Conservation (phyloP, 2,113 vertebrate genomes). For the Ciconia stormi region DNA sequence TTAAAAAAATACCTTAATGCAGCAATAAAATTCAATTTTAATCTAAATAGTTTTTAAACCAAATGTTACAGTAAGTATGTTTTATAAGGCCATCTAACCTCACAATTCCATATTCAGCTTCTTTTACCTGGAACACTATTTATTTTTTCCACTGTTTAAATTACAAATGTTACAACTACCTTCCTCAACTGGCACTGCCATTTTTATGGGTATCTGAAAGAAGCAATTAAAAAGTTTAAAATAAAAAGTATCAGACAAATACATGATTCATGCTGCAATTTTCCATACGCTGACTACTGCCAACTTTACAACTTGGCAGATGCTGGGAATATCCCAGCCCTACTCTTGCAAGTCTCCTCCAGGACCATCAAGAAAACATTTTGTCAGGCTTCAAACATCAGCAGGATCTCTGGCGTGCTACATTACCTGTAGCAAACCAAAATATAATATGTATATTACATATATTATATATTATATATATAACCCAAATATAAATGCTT, state of each 20-base stretch:
- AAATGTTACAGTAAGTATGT: neutral
- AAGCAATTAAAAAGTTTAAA: constrained; percentile 13
- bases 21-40: neutral
- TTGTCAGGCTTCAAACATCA: neutral
- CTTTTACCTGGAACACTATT: neutral
- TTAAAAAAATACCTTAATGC: neutral
- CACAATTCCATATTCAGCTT: neutral
- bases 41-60: neutral
- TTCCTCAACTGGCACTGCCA: neutral
- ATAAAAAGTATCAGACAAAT: neutral
- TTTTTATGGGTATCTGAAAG: constrained; percentile 4
- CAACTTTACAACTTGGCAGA: neutral
- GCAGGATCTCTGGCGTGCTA: neutral
- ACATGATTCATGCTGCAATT: neutral
- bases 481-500: neutral
- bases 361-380: neutral
- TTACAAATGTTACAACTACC: neutral
- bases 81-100: neutral
- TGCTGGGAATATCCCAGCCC: neutral
- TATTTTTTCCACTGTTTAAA: neutral
- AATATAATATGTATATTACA: too few relatives aligned
- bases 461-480: too few relatives aligned
- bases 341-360: neutral
- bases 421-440: too few relatives aligned
- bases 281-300: neutral